These are phyloP conservation scores for Onchidella celtica DNA, from an alignment of 2,888 invertebrate species.

Conservation along the genomic window DNA sequence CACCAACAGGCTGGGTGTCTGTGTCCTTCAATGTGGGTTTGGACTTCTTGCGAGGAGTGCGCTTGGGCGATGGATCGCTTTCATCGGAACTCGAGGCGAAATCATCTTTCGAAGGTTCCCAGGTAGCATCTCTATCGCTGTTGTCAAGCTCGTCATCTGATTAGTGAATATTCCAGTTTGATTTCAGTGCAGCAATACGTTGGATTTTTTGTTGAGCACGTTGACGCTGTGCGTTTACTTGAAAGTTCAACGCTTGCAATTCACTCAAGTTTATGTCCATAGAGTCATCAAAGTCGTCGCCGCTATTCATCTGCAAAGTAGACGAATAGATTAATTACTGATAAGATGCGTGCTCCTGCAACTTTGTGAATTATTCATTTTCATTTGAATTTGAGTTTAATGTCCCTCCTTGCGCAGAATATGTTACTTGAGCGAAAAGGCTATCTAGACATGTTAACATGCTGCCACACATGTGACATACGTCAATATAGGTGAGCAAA, in stretches of 20 bases:
- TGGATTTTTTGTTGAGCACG: not conserved
- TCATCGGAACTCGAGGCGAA: not conserved
- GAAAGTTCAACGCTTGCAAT: not conserved
- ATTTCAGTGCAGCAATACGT: not conserved
- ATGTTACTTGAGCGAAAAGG: not conserved
- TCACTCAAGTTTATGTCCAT: not conserved
- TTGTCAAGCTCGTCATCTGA: not conserved
- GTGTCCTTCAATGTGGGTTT: not conserved
- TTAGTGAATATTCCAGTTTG: not conserved
- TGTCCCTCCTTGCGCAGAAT: not conserved
- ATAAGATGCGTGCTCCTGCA: not conserved
- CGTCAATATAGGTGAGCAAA: no score
- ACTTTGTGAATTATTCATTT: not conserved
- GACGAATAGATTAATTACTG: not conserved
- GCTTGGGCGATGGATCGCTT: not conserved
- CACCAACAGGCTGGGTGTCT: not conserved
- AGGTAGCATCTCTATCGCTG: not conserved
- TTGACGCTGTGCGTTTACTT: not conserved
- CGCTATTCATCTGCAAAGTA: not conserved
- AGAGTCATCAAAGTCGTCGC: not conserved
- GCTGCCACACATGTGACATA: not conserved
- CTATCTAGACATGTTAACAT: not conserved
- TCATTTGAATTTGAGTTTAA: not conserved
- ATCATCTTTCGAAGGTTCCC: not conserved
- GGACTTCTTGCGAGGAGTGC: not conserved